Evolutionary conservation across 35 echinoderm and acorn worm species (phyloP).

Genomic region (Diadema setosum): DNA sequence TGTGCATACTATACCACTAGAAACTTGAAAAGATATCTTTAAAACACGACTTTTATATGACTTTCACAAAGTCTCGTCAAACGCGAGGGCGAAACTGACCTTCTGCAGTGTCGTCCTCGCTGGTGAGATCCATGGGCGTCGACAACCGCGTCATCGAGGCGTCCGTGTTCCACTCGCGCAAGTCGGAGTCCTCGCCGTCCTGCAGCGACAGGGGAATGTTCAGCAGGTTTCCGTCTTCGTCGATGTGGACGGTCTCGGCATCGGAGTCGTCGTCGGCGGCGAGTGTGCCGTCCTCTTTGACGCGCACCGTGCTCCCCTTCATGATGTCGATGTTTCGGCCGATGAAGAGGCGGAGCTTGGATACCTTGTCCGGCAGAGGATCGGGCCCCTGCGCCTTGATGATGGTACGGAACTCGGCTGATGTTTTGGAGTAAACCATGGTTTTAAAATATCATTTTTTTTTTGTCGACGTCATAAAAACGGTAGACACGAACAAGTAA

Average conservation of each 20-base stretch:
- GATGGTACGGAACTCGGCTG: not conserved
- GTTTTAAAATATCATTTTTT: too few relatives aligned
- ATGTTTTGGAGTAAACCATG: not conserved
- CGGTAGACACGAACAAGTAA: too few relatives aligned
- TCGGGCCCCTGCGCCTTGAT: not conserved
- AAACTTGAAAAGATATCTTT: too few relatives aligned
- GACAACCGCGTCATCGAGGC: conserved; percentile 1
- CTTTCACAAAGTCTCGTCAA: too few relatives aligned
- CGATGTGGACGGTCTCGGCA: conserved; percentile 41
- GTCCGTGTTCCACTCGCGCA: conserved; percentile 13
- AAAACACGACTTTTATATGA: too few relatives aligned
- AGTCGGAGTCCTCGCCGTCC: not conserved
- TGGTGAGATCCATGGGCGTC: not conserved
- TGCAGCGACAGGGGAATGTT: not conserved
- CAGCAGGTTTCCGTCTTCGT: conserved; percentile 39
- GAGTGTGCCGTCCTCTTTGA: conserved; percentile 47
- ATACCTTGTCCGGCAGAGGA: not conserved
- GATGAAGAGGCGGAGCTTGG: conserved; percentile 7
- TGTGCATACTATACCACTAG: too few relatives aligned
- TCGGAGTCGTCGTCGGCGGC: conserved; percentile 47
- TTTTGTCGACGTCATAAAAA: too few relatives aligned
- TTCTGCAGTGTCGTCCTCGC: too few relatives aligned
- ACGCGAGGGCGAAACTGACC: not conserved
- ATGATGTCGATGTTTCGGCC: conserved; percentile 23
- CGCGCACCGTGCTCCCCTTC: conserved; percentile 7